These are phyloP conservation scores for Chloropsis hardwickii DNA, from an alignment of 2,113 vertebrate species.

Conservation along the genomic window DNA sequence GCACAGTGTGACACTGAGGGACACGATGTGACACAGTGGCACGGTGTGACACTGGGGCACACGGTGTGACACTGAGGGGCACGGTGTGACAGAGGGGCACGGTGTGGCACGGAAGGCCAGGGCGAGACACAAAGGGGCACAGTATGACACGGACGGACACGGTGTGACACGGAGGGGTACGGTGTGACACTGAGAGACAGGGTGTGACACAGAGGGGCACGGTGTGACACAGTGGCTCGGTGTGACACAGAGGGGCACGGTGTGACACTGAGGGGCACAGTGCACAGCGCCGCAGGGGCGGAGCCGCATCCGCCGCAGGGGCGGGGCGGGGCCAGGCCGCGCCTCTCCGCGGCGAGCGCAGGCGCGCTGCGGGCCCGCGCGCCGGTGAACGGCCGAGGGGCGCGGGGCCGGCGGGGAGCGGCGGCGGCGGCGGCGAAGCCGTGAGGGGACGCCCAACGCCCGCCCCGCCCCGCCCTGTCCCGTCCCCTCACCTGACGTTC, in stretches of 20 bases:
- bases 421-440: not conserved
- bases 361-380: not conserved
- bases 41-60: no score
- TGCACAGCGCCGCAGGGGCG: not conserved
- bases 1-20: rapidly evolving
- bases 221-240: not conserved
- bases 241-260: not conserved
- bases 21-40: no score
- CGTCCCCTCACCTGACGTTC: conserved; percentile 80
- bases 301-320: not conserved
- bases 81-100: no score
- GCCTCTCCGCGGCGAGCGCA: not conserved
- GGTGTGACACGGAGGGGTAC: not conserved
- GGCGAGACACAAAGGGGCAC: no score
- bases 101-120: no score
- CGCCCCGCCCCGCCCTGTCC: not conserved
- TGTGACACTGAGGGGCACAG: no score
- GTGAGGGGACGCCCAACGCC: not conserved
- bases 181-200: rapidly evolving
- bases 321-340: not conserved
- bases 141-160: no score
- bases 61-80: not conserved
- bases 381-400: no score
- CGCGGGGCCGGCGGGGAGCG: not conserved
- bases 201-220: rapidly evolving